phyloP scores from a whole-genome alignment of 2,888 invertebrate species.

The Unio pictorum region DNA sequence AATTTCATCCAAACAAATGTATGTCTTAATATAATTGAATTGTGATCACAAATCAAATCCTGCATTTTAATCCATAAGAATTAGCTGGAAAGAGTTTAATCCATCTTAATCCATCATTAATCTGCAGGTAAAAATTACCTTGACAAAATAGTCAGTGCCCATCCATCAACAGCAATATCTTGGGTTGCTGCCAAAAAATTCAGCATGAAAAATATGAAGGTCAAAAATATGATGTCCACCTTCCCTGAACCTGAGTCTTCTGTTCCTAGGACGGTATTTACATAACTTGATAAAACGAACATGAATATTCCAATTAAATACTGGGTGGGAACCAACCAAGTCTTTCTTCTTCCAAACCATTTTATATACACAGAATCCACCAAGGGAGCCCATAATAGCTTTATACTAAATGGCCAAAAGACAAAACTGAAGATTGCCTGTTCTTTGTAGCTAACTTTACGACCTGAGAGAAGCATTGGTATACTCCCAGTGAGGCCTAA shows the following conservation, averaged over 20 bases:
- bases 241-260: conserved; percentile 73
- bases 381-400: conserved; percentile 97
- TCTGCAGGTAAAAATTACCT: conserved; percentile 75
- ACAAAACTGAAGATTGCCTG: conserved; percentile 89
- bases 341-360: conserved; percentile 92
- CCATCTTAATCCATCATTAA: not conserved
- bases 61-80: not conserved
- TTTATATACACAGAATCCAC: conserved; percentile 92
- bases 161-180: conserved; percentile 99
- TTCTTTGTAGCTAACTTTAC: conserved; percentile 93
- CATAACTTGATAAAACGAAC: conserved; percentile 83
- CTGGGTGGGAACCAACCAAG: conserved; percentile 90
- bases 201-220: conserved; percentile 88
- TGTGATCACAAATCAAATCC: too few species aligned
- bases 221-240: conserved; percentile 75
- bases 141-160: conserved; percentile 98
- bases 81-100: too few species aligned
- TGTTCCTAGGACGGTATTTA: conserved; percentile 81
- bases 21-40: too few species aligned
- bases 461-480: conserved; percentile 94
- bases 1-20: too few species aligned
- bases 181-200: conserved; percentile 99
- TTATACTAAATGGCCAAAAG: conserved; percentile 90
- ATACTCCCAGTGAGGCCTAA: conserved; percentile 94
- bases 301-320: conserved; percentile 90